Conservation (phyloP, 2,113 vertebrate species). For the Gavia stellata region DNA sequence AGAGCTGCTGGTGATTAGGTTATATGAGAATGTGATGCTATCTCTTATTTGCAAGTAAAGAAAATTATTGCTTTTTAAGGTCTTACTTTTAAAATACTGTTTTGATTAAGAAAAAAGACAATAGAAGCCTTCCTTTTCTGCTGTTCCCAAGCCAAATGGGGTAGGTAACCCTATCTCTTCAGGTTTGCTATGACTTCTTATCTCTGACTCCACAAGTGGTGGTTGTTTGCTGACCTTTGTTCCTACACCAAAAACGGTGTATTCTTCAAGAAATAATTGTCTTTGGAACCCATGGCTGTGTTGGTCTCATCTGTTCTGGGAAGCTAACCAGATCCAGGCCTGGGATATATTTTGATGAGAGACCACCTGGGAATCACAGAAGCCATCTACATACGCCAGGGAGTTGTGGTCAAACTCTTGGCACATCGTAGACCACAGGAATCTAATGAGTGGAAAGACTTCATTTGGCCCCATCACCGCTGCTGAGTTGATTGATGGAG, state of each 20-base stretch:
- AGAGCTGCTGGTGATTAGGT: neutral
- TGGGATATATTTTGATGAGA: neutral
- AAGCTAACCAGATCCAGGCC: neutral
- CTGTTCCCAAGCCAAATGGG: neutral
- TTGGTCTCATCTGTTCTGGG: neutral
- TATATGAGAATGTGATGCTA: neutral
- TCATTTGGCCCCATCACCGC: neutral
- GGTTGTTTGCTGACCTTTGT: neutral
- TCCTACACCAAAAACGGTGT: neutral
- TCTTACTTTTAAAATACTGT: neutral
- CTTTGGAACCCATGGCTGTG: neutral
- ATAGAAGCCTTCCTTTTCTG: neutral
- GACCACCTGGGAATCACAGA: slow-evolving; percentile 38
- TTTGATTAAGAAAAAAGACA: neutral
- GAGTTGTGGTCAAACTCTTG: neutral
- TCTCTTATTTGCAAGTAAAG: neutral
- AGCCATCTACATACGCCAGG: neutral
- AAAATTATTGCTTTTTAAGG: neutral
- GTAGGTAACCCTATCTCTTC: neutral
- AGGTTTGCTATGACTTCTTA: neutral
- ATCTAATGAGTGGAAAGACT: slow-evolving; percentile 11
- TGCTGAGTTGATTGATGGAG: neutral
- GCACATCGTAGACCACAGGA: neutral
- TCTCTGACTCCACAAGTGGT: neutral
- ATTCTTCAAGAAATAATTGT: neutral